These are phyloP conservation scores for Tretioscincus oriximinensis DNA, from an alignment of 2,113 vertebrate genomes.

Conservation along the genomic window DNA sequence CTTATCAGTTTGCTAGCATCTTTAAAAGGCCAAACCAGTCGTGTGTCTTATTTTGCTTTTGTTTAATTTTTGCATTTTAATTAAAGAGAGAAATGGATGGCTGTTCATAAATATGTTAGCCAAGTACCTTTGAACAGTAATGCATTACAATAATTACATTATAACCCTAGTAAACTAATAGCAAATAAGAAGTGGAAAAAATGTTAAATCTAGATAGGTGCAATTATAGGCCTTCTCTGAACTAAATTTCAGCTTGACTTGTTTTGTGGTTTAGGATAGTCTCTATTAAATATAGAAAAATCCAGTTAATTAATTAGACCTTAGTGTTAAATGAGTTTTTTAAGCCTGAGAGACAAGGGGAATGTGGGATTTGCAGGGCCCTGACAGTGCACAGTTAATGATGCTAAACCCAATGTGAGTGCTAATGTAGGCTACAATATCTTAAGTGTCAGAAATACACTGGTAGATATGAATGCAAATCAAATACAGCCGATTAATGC, in stretches of 20 bases:
- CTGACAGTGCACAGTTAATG: conserved; percentile 62
- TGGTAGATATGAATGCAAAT: conserved; percentile 44
- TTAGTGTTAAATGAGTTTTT: conserved; percentile 70
- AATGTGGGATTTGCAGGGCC: conserved; percentile 62
- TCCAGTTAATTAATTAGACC: conserved; percentile 70
- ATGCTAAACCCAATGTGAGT: conserved; percentile 59
- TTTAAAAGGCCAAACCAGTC: conserved; percentile 14
- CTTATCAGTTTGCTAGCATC: conserved; percentile 8
- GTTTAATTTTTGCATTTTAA: conserved; percentile 18
- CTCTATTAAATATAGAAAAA: conserved; percentile 70
- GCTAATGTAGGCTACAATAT: conserved; percentile 40
- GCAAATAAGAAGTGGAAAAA: conserved; percentile 56
- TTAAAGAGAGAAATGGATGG: conserved; percentile 22
- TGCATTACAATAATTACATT: conserved; percentile 4
- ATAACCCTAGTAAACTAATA: conserved; percentile 29
- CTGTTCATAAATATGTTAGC: background rate
- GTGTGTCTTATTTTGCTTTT: background rate
- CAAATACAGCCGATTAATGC: conserved; percentile 17
- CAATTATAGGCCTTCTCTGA: conserved; percentile 50
- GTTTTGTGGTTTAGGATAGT: conserved; percentile 53
- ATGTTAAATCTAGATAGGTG: conserved; percentile 50
- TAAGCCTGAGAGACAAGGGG: conserved; percentile 68
- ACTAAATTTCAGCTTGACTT: conserved; percentile 65
- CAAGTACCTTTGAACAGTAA: background rate
- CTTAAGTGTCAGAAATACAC: conserved; percentile 42